These are phyloP conservation scores for Yponomeuta cagnagella DNA, from an alignment of 2,888 invertebrate species.

Conservation along the genomic window DNA sequence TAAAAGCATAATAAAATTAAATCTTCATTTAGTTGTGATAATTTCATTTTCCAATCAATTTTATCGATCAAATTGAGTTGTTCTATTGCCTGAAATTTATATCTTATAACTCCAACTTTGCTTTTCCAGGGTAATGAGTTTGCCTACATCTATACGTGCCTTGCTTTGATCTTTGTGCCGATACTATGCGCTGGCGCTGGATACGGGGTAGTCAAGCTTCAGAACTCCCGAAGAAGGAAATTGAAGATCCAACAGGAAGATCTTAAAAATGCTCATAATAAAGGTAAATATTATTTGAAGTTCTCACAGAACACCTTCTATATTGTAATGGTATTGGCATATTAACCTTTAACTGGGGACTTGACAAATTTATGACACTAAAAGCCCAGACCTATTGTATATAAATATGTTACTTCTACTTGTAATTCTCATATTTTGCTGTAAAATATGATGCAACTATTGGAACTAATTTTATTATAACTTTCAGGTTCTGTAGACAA, in stretches of 20 bases:
- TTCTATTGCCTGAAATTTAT: not conserved
- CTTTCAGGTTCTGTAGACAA: constrained; percentile 84
- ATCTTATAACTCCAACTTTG: not conserved
- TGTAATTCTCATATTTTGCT: too few relatives aligned
- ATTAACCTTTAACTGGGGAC: not conserved
- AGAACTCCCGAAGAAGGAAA: constrained; percentile 87
- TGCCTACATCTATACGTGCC: constrained; percentile 96
- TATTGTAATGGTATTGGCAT: too few relatives aligned
- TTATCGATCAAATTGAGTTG: not conserved
- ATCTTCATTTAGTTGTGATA: too few relatives aligned
- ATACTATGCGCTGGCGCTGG: constrained; percentile 94
- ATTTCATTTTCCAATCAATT: too few relatives aligned
- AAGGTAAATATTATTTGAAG: constrained; percentile 42
- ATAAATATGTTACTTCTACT: too few relatives aligned
- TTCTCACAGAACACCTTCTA: not conserved
- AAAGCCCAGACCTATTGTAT: not conserved
- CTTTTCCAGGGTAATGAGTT: constrained; percentile 90
- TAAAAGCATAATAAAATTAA: too few relatives aligned
- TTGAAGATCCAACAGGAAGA: constrained; percentile 90
- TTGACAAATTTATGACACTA: too few relatives aligned
- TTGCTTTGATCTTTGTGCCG: constrained; percentile 93
- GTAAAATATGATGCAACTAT: too few relatives aligned
- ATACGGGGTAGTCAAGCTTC: constrained; percentile 93
- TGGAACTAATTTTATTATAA: too few relatives aligned
- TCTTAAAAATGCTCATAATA: constrained; percentile 64